Evolutionary conservation across 2,113 vertebrate species (phyloP).

Genomic region (Sapayoa aenigma): DNA sequence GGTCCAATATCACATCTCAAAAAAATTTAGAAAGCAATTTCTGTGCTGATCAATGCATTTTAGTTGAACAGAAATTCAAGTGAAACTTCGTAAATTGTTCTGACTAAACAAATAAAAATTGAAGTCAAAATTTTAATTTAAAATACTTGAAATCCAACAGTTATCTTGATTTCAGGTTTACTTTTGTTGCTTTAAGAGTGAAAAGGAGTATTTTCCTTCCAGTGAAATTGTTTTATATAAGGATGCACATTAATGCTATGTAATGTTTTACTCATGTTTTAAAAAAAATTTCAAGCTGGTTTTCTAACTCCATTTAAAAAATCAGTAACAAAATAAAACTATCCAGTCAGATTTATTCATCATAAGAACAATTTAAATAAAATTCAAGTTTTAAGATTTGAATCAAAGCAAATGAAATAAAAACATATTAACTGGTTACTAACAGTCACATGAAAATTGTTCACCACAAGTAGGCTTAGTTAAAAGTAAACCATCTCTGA

Average conservation of each 20-base stretch:
- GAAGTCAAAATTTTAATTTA: not conserved
- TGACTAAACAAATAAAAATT: not conserved
- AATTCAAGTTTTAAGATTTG: not conserved
- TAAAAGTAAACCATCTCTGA: not conserved
- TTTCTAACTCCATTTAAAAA: not conserved
- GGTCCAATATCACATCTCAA: not conserved
- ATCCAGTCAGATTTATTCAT: not conserved
- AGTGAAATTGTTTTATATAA: not conserved
- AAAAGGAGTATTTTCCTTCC: not conserved
- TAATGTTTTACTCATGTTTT: not conserved
- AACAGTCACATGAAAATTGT: not conserved
- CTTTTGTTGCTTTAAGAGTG: not conserved
- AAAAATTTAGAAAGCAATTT: not conserved
- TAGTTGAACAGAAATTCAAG: not conserved
- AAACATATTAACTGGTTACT: not conserved
- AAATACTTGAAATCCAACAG: not conserved
- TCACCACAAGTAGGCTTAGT: not conserved
- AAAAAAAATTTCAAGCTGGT: not conserved
- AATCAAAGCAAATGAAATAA: not conserved
- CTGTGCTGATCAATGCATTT: not conserved
- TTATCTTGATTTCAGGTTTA: not conserved
- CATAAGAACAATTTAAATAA: not conserved
- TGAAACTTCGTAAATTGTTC: not conserved
- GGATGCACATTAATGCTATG: not conserved
- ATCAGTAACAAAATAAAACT: not conserved